phyloP scores from a whole-genome alignment of 2,888 invertebrate species.

The Globia sparganii region DNA sequence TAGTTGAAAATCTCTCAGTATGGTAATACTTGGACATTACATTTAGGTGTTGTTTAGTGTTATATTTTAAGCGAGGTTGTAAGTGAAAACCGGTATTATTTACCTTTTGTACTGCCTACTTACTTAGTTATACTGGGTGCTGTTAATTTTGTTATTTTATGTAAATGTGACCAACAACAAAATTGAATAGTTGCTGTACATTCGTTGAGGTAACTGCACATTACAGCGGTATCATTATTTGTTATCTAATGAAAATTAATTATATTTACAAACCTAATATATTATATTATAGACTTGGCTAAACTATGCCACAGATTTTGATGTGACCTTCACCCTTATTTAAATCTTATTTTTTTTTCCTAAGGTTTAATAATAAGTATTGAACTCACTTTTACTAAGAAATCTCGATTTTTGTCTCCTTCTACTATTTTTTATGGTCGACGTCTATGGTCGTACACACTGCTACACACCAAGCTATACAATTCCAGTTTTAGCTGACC shows the following conservation, averaged over 20 bases:
- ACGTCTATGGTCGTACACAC: too few species aligned
- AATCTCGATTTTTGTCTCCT: not conserved
- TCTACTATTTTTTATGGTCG: too few species aligned
- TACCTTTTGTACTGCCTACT: not conserved
- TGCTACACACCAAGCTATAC: too few species aligned
- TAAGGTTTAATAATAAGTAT: not conserved
- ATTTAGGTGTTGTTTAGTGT: not conserved
- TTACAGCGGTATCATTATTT: not conserved
- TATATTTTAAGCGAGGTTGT: too few species aligned
- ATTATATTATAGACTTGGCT: too few species aligned
- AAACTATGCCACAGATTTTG: not conserved
- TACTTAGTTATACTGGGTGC: slow-evolving; percentile 4
- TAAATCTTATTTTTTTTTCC: not conserved
- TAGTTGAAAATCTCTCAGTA: not conserved
- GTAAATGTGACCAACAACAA: slow-evolving; percentile 42
- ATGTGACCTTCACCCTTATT: not conserved
- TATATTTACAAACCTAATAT: not conserved
- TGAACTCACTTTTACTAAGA: not conserved
- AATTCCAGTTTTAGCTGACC: too few species aligned
- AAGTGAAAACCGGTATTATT: not conserved
- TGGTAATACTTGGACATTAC: not conserved
- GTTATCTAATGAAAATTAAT: not conserved
- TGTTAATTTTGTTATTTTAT: slow-evolving; percentile 11
- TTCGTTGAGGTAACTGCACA: slow-evolving; percentile 3
- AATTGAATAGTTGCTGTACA: slow-evolving; percentile 9